Evolutionary conservation across 2,888 invertebrate genomes (phyloP).

Genomic region (Melipona beecheii): DNA sequence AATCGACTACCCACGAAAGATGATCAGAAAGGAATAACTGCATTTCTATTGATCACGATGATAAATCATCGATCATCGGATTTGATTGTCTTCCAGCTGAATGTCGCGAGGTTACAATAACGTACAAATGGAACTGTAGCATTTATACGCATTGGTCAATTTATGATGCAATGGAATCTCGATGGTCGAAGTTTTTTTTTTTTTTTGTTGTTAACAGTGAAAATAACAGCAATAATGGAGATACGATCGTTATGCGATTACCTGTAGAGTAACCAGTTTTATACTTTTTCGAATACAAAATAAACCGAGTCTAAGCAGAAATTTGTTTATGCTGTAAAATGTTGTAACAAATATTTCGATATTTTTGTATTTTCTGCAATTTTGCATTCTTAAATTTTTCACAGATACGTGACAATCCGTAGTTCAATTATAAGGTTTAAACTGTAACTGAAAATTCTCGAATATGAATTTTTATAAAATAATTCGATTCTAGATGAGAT

Average conservation of each 20-base stretch:
- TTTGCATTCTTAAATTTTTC: no score
- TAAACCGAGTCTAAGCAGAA: no score
- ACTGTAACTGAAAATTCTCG: no score
- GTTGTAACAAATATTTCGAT: no score
- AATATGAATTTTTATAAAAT: no score
- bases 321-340: no score
- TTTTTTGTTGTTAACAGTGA: background rate
- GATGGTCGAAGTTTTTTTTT: no score
- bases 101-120: background rate
- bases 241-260: background rate
- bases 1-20: background rate
- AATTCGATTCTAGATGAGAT: no score
- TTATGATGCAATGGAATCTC: background rate
- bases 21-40: background rate
- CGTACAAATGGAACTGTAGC: background rate
- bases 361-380: no score
- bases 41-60: background rate
- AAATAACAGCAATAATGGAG: background rate
- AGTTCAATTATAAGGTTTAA: no score
- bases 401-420: no score
- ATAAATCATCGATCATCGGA: constrained; percentile 9
- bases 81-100: constrained; percentile 35
- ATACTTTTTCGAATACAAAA: no score
- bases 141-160: background rate
- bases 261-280: background rate